Evolutionary conservation across 2,888 invertebrate species (phyloP), one percentile per base, ranked within the genome.

Genomic region (Bembecia ichneumoniformis): DNA sequence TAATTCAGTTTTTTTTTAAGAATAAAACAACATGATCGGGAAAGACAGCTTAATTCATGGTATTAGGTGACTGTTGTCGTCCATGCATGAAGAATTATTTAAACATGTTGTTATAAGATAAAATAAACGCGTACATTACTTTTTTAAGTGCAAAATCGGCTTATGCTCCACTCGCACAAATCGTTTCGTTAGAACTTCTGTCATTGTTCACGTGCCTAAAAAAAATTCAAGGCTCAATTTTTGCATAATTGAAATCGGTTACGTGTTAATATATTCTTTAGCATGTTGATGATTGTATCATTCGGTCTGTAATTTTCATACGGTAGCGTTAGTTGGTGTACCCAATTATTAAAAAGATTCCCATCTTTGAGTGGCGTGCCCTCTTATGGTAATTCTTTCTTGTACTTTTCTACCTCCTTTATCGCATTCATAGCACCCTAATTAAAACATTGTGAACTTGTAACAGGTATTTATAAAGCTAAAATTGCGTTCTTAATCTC

Each of bases 271-370:
- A 64, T 75, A 71, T 74, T 75, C 75, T 68, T 66, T 74, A 59
- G 79, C 75, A 76, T 77, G 78, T 71, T 59, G 55, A 60, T 66
- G 81, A 80, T 81, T 54, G 59, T 74, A 82, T 82, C 80, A 62
- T 64, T 60, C 56, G 62, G 61, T 64, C 62, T 68, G 65, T 46
- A 16, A n/a, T 68, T 70, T 70, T 73, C 52, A 47, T 20, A 57
- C 55, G 59, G 58, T 60, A 63, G 66, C 67, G 67, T 72, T 71
- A 68, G 70, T 63, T 62, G 62, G 63, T 59, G 60, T 64, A 71
- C 66, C 73, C 70, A 74, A 77, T 80, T 77, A 81, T 80, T 77
- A 76, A 65, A 28, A 62, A 75, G 79, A 81, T 82, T 66, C 64
- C 64, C 73, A 82, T 78, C 81, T 73, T 55, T 48, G 56, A 54